phyloP scores from a whole-genome alignment of 2,888 invertebrate species.

The Ochropleura plecta region DNA sequence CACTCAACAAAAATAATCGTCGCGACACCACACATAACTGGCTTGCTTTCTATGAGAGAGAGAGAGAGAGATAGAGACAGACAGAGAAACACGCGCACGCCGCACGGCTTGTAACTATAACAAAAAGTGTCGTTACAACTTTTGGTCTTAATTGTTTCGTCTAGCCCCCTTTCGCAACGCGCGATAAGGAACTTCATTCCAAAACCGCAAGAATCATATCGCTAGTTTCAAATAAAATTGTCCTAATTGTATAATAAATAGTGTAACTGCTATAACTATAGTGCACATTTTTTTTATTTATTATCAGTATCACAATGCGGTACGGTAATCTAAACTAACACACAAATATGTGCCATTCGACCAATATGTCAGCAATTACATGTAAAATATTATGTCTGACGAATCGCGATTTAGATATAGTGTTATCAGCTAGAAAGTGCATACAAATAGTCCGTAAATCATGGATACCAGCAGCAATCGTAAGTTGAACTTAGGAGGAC shows the following conservation, averaged over 20 bases:
- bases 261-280: background rate
- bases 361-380: background rate
- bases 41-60: too few species aligned
- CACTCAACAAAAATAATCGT: too few species aligned
- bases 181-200: too few species aligned
- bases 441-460: constrained; percentile 19
- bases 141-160: too few species aligned
- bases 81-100: too few species aligned
- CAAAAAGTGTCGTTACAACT: too few species aligned
- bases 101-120: too few species aligned
- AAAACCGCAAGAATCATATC: background rate
- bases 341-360: background rate
- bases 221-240: background rate
- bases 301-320: background rate
- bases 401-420: constrained; percentile 31
- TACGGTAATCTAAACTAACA: background rate
- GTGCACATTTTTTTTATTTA: background rate
- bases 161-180: too few species aligned
- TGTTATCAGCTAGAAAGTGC: background rate
- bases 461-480: background rate
- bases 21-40: too few species aligned
- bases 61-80: too few species aligned
- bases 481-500: background rate
- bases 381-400: constrained; percentile 3
- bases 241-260: background rate